phyloP scores from a whole-genome alignment of 1,140 invertebrate genomes.

The Diplogasteroides magnus region DNA sequence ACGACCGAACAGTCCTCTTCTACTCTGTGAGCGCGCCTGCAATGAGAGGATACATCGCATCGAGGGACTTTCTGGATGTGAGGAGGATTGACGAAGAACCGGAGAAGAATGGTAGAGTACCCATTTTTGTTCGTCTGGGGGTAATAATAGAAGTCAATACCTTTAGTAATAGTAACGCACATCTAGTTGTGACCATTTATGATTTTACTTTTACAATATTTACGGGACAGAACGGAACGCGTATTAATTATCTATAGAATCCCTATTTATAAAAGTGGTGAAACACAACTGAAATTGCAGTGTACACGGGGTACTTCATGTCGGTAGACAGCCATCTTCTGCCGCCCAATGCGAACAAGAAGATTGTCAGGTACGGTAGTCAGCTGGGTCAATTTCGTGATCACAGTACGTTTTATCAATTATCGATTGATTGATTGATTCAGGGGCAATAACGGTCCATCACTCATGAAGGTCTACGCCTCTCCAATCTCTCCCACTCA shows the following conservation, averaged over 20 bases:
- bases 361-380: constrained; percentile 27
- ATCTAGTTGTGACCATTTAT: too few species aligned
- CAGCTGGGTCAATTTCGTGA: not conserved
- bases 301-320: constrained; percentile 21
- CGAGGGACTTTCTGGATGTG: constrained; percentile 33
- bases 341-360: constrained; percentile 29
- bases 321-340: constrained; percentile 22
- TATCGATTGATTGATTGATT: not conserved
- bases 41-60: constrained; percentile 29
- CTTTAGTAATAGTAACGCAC: too few species aligned
- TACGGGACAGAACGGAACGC: too few species aligned
- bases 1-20: constrained; percentile 21
- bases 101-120: not conserved
- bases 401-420: not conserved
- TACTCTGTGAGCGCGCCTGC: constrained; percentile 29
- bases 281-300: not conserved
- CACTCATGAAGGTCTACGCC: constrained; percentile 4
- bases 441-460: constrained; percentile 18
- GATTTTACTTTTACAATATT: too few species aligned
- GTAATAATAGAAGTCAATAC: too few species aligned
- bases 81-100: constrained; percentile 22
- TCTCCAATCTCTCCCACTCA: not conserved
- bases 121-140: too few species aligned
- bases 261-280: not conserved
- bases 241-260: too few species aligned